These are phyloP conservation scores for Cyclina sinensis DNA, from an alignment of 1,140 invertebrate species.

Conservation along the genomic window DNA sequence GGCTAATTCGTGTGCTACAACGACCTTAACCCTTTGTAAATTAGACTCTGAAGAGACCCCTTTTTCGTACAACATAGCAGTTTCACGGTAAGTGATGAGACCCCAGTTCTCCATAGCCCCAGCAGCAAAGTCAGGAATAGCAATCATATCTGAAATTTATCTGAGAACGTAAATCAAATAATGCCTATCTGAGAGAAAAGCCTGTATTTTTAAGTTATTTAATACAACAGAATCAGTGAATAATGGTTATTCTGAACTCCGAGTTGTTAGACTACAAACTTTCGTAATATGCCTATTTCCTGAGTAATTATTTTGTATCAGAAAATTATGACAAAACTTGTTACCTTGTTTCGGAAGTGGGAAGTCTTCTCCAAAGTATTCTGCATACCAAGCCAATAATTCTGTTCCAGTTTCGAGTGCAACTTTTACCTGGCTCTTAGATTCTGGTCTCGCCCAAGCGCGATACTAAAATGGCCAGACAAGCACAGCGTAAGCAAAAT, in stretches of 20 bases:
- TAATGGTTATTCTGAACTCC: too few relatives aligned
- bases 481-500: too few relatives aligned
- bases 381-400: constrained; percentile 85
- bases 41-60: constrained; percentile 91
- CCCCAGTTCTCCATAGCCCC: constrained; percentile 93
- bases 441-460: constrained; percentile 80
- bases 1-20: constrained; percentile 93
- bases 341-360: constrained; percentile 85
- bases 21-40: constrained; percentile 93
- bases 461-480: constrained; percentile 80
- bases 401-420: constrained; percentile 81
- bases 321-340: too few relatives aligned
- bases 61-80: constrained; percentile 92
- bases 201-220: too few relatives aligned
- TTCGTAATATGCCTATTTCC: too few relatives aligned
- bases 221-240: too few relatives aligned
- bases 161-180: too few relatives aligned
- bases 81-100: constrained; percentile 95
- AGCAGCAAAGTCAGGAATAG: constrained; percentile 85
- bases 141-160: constrained; percentile 84
- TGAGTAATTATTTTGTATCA: too few relatives aligned
- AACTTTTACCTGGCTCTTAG: constrained; percentile 78
- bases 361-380: constrained; percentile 85
- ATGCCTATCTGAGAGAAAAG: too few relatives aligned
- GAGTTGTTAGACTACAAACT: too few relatives aligned